Evolutionary conservation across 2,797 vertebrate species (phyloP).

Genomic region (Dryobates pubescens): DNA sequence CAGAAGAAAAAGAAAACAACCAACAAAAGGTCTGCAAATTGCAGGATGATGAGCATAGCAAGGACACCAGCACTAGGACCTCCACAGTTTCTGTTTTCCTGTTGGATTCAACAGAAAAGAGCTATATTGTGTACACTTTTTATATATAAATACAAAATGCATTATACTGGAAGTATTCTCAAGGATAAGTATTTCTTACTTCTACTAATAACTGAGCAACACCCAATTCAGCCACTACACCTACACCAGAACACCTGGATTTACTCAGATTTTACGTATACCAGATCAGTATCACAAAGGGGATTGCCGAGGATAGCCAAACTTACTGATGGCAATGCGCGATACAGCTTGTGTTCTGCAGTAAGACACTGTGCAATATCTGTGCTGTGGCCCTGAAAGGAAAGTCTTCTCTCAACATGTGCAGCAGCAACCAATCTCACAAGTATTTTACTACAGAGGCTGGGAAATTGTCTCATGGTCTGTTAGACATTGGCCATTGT

Average conservation of each 20-base stretch:
- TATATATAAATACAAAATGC: not conserved
- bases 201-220: not conserved
- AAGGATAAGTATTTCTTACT: not conserved
- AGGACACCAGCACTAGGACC: not conserved
- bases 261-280: not conserved
- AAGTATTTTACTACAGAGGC: not conserved
- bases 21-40: not conserved
- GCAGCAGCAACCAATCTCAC: not conserved
- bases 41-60: not conserved
- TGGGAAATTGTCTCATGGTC: not conserved
- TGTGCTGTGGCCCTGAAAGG: not conserved
- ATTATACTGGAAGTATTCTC: not conserved
- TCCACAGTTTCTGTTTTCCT: not conserved
- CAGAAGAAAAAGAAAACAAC: not conserved
- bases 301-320: not conserved
- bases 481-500: rapidly evolving
- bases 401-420: not conserved
- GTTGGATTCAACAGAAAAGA: not conserved
- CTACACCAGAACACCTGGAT: not conserved
- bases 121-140: not conserved
- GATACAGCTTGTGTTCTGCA: not conserved
- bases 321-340: not conserved
- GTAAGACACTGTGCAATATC: not conserved
- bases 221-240: not conserved
- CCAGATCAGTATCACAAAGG: not conserved